Evolutionary conservation across 2,888 invertebrate genomes (phyloP).

Genomic region (Catocala nupta): DNA sequence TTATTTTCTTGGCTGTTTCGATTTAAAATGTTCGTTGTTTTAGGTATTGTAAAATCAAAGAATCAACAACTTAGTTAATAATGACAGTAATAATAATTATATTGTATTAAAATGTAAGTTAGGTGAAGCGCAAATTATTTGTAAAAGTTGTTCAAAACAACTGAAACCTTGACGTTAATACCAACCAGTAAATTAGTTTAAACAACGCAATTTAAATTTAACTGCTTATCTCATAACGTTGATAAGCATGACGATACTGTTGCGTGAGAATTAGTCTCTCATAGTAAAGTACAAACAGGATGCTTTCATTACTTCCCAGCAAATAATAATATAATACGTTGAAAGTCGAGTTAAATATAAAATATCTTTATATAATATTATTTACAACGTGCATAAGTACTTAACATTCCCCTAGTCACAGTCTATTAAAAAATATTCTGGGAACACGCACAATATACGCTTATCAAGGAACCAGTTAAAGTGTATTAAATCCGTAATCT

Average conservation of each 20-base stretch:
- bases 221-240: not conserved
- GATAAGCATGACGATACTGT: not conserved
- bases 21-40: too few relatives aligned
- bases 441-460: slow-evolving; percentile 54
- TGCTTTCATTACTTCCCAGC: slow-evolving; percentile 10
- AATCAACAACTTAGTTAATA: too few relatives aligned
- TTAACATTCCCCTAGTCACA: slow-evolving; percentile 28
- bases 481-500: slow-evolving; percentile 67
- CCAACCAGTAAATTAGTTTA: not conserved
- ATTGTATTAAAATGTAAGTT: too few relatives aligned
- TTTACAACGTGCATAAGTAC: slow-evolving; percentile 31
- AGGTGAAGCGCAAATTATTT: too few relatives aligned
- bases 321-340: slow-evolving; percentile 18
- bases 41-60: too few relatives aligned
- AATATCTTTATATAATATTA: slow-evolving; percentile 21
- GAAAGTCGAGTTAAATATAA: slow-evolving; percentile 32
- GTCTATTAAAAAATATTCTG: slow-evolving; percentile 53
- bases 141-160: not conserved
- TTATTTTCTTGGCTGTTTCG: too few relatives aligned
- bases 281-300: slow-evolving; percentile 6
- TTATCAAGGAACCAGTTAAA: slow-evolving; percentile 54
- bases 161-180: not conserved
- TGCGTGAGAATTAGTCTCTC: not conserved
- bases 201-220: not conserved
- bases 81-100: too few relatives aligned